Evolutionary conservation across 2,113 vertebrate species (phyloP).

Genomic region (Daphoenositta chrysoptera): DNA sequence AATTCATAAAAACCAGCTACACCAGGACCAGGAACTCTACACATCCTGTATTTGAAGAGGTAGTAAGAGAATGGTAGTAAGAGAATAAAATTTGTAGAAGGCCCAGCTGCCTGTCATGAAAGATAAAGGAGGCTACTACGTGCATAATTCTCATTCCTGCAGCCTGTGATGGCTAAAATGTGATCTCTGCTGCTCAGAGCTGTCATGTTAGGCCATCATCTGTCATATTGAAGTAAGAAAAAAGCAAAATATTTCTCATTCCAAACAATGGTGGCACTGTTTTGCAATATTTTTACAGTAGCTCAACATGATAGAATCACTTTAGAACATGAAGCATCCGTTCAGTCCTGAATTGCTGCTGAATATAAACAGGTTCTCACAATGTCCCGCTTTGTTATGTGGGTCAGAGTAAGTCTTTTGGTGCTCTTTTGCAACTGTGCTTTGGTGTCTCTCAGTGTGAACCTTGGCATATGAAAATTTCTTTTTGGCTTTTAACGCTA

Average conservation of each 20-base stretch:
- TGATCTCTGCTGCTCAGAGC: not conserved
- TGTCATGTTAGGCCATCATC: rapidly evolving
- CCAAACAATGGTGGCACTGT: not conserved
- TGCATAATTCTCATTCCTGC: not conserved
- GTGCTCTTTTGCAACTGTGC: not conserved
- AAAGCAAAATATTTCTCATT: not conserved
- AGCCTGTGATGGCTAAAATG: not conserved
- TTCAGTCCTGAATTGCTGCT: not conserved
- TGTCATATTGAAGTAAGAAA: not conserved
- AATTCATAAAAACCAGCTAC: not conserved
- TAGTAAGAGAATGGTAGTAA: not conserved
- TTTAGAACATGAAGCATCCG: not conserved
- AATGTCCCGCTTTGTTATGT: not conserved
- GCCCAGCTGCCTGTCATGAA: not conserved
- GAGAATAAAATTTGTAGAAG: not conserved
- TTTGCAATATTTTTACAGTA: not conserved
- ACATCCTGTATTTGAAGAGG: not conserved
- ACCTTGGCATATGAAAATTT: not conserved
- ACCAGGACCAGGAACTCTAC: not conserved
- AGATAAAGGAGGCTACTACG: not conserved
- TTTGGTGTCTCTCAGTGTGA: not conserved
- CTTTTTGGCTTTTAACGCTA: not conserved
- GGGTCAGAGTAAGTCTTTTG: not conserved
- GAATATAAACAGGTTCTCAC: not conserved
- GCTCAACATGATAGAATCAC: not conserved